These are phyloP conservation scores for Selene dorsalis DNA, from an alignment of 2,797 vertebrate genomes.

Conservation along the genomic window DNA sequence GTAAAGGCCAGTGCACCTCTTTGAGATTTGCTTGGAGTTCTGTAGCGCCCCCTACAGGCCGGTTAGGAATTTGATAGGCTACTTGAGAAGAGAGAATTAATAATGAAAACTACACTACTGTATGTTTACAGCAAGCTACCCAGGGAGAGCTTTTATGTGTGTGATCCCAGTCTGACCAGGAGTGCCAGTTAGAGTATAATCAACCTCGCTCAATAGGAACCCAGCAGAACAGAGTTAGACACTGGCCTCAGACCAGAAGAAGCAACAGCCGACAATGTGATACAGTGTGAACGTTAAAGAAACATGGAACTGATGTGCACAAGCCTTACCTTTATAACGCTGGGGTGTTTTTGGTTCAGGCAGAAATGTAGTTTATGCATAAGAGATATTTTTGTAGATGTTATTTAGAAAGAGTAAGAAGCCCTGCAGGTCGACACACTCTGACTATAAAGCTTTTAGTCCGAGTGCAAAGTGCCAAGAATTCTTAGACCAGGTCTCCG, in stretches of 20 bases:
- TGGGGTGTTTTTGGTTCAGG: neutral
- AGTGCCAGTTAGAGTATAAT: constrained; percentile 6
- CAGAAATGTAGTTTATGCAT: neutral
- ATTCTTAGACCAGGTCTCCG: constrained; percentile 11
- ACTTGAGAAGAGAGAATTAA: neutral
- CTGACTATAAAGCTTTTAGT: constrained; percentile 25
- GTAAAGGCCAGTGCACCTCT: neutral
- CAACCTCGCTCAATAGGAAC: neutral
- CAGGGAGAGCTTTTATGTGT: neutral
- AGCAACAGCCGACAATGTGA: neutral
- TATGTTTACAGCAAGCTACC: neutral
- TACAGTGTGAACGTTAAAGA: neutral
- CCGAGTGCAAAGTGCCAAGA: neutral
- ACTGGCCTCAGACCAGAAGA: neutral
- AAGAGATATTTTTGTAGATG: neutral
- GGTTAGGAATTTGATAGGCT: neutral
- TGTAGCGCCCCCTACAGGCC: constrained; percentile 16
- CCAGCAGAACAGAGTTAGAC: neutral
- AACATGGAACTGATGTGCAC: neutral
- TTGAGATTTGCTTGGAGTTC: neutral
- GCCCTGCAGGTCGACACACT: constrained; percentile 21
- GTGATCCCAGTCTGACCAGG: constrained; percentile 2
- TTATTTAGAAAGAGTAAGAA: constrained; percentile 13
- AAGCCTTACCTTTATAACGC: neutral
- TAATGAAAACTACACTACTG: neutral